Evolutionary conservation across 2,888 invertebrate species (phyloP).

Genomic region (Bruchidius siliquastri): DNA sequence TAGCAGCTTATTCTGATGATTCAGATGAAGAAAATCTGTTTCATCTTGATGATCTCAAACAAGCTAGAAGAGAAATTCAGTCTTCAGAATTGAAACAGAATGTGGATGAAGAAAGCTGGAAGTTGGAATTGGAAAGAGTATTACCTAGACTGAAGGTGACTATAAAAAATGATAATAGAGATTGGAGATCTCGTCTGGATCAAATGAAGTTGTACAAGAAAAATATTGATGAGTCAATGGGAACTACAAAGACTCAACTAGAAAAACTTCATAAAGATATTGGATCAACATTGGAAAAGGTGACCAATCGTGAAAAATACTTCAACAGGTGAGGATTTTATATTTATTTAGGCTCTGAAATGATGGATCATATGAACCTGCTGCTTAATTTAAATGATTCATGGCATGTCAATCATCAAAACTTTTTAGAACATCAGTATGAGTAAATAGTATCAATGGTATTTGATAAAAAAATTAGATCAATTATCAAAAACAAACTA

Average conservation of each 20-base stretch:
- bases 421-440: no score
- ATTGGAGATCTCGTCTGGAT: conserved; percentile 90
- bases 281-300: conserved; percentile 81
- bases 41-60: conserved; percentile 55
- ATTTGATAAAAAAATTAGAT: no score
- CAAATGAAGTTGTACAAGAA: conserved; percentile 81
- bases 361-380: no score
- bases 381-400: no score
- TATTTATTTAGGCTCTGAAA: no score
- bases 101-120: conserved; percentile 77
- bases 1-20: conserved; percentile 69
- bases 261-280: conserved; percentile 80
- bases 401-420: no score
- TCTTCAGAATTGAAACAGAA: conserved; percentile 47
- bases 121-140: conserved; percentile 89
- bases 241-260: conserved; percentile 66
- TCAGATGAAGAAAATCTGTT: conserved; percentile 60
- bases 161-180: conserved; percentile 67
- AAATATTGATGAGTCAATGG: conserved; percentile 60
- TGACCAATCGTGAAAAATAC: conserved; percentile 85
- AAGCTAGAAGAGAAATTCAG: conserved; percentile 38
- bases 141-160: conserved; percentile 79
- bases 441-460: no score
- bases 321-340: conserved; percentile 55
- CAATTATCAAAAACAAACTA: no score